phyloP scores from a whole-genome alignment of 2,113 vertebrate species.

The Paradoxurus hermaphroditus region DNA sequence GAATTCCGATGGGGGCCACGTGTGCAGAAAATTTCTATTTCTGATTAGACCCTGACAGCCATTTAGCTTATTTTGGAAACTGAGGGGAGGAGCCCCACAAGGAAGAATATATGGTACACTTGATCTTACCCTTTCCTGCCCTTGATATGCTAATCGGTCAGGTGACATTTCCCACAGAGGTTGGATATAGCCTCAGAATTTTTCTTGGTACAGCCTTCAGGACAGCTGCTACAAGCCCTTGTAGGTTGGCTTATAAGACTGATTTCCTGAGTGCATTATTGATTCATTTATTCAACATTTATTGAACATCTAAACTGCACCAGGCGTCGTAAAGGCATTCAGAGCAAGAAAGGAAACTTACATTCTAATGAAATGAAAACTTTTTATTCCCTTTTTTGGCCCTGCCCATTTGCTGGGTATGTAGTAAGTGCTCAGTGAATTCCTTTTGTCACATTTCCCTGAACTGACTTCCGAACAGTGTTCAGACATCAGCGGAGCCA shows the following conservation, averaged over 20 bases:
- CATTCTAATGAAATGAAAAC: slow-evolving; percentile 1
- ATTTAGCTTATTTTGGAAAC: not conserved
- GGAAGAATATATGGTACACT: not conserved
- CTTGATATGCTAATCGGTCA: not conserved
- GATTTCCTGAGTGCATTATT: slow-evolving; percentile 3
- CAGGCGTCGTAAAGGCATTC: slow-evolving; percentile 1
- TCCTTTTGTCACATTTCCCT: not conserved
- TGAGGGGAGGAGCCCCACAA: not conserved
- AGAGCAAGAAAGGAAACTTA: not conserved
- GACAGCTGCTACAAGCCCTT: not conserved
- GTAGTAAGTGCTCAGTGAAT: slow-evolving; percentile 46
- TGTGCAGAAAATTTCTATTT: not conserved
- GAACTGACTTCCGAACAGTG: not conserved
- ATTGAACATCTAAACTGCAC: slow-evolving; percentile 34
- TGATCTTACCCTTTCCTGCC: not conserved
- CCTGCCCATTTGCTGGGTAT: slow-evolving; percentile 5
- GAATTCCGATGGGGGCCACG: not conserved
- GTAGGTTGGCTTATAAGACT: not conserved
- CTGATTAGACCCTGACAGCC: not conserved
- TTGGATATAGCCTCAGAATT: not conserved
- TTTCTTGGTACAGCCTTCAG: not conserved
- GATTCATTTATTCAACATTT: slow-evolving; percentile 63
- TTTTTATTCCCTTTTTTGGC: not conserved
- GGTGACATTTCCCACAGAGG: not conserved
- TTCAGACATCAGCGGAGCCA: not conserved